These are phyloP conservation scores for Drosophila longiperda DNA, from an alignment of 2,888 invertebrate species.

Conservation along the genomic window DNA sequence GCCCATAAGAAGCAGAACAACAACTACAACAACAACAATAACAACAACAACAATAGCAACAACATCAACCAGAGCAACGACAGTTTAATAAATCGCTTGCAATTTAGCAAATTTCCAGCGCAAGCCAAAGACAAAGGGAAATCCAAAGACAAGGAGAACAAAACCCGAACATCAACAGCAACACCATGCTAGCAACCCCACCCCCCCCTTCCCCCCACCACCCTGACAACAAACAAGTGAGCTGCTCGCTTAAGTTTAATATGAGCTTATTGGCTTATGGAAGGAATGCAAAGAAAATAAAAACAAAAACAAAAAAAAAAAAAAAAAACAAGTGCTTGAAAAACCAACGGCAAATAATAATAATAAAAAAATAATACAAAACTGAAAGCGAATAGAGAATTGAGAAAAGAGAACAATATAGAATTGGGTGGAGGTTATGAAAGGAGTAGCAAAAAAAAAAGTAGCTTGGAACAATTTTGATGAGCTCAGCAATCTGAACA, in stretches of 20 bases:
- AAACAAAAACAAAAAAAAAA: not conserved
- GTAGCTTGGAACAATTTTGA: slow-evolving; percentile 48
- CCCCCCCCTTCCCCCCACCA: slow-evolving; percentile 5
- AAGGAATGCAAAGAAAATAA: slow-evolving; percentile 19
- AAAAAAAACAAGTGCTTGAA: slow-evolving; percentile 3
- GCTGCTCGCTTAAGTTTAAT: slow-evolving; percentile 66
- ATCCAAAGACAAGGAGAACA: slow-evolving; percentile 37
- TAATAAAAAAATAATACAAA: slow-evolving; percentile 10
- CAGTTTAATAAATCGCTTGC: slow-evolving; percentile 58
- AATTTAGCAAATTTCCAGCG: slow-evolving; percentile 57
- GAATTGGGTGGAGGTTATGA: not conserved
- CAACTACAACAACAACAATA: slow-evolving; percentile 16
- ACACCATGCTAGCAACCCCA: not conserved
- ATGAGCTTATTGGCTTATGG: slow-evolving; percentile 74
- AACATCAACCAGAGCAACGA: slow-evolving; percentile 23
- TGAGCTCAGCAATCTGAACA: slow-evolving; percentile 62
- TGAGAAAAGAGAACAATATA: not conserved
- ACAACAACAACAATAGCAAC: slow-evolving; percentile 20
- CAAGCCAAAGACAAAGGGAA: slow-evolving; percentile 50
- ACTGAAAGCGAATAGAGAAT: not conserved
- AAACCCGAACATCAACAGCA: not conserved
- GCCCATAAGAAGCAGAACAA: slow-evolving; percentile 42
- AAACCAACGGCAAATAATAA: slow-evolving; percentile 11
- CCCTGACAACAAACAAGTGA: slow-evolving; percentile 27
- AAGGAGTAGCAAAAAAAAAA: slow-evolving; percentile 22